Conservation (phyloP, 2,888 invertebrate species). For the Anoplius nigerrimus region DNA sequence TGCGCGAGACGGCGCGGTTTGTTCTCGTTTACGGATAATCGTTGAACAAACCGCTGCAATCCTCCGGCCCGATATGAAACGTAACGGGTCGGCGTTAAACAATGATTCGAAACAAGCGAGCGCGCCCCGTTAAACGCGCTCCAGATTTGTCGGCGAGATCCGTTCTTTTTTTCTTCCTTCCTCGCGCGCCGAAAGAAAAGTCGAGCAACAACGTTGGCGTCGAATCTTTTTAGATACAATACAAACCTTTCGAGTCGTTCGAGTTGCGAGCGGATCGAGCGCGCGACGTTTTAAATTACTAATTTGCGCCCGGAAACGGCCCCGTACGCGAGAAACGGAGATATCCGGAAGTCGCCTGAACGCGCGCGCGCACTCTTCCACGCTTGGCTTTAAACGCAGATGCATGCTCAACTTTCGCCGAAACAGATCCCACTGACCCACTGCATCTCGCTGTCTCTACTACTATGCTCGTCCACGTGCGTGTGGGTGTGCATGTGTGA, state of each 20-base stretch:
- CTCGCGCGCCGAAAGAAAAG: not conserved
- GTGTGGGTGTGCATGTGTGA: too few relatives aligned
- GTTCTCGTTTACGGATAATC: too few relatives aligned
- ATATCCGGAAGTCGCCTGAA: slow-evolving; percentile 28
- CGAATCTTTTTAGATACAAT: not conserved
- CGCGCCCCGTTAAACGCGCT: too few relatives aligned
- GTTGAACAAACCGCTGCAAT: too few relatives aligned
- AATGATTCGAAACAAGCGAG: too few relatives aligned
- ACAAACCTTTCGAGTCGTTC: not conserved
- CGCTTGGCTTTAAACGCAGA: not conserved
- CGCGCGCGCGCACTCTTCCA: slow-evolving; percentile 25
- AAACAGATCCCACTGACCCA: slow-evolving; percentile 65
- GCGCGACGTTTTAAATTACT: slow-evolving; percentile 13
- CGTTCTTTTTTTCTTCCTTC: too few relatives aligned
- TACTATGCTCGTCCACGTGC: too few relatives aligned
- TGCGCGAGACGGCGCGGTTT: too few relatives aligned
- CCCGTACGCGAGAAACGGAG: slow-evolving; percentile 14
- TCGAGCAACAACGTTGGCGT: not conserved
- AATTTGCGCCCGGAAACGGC: slow-evolving; percentile 20
- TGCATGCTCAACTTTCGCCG: slow-evolving; percentile 59
- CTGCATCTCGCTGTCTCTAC: slow-evolving; percentile 40
- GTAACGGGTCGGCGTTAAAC: too few relatives aligned
- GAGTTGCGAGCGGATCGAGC: not conserved
- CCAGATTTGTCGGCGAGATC: too few relatives aligned
- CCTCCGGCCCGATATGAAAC: too few relatives aligned